Percentiles rank a stretch among this genome's conserved stretches.
Evolutionary conservation across 2,797 vertebrate species (phyloP).

Genomic region (Neopelma chrysocephalum): DNA sequence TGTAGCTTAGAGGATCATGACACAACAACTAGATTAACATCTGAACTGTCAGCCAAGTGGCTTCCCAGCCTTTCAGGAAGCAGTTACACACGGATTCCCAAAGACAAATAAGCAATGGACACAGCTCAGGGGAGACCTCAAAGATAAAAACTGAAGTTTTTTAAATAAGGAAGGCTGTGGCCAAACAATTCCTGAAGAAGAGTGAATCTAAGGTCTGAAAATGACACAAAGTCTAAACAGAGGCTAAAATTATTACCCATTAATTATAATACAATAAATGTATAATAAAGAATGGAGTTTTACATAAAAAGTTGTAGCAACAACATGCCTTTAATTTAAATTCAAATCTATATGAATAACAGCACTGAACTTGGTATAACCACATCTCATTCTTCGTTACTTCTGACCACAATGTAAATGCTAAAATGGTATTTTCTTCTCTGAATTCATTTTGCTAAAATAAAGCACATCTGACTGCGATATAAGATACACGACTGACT

Average conservation of each 20-base stretch:
- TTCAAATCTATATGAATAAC: not conserved
- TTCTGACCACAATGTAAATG: not conserved
- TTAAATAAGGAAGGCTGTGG: not conserved
- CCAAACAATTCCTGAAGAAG: not conserved
- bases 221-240: not conserved
- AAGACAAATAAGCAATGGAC: not conserved
- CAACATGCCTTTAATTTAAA: not conserved
- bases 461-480: slow-evolving; percentile 42
- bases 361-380: not conserved
- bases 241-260: not conserved
- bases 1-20: not conserved
- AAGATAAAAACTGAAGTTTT: not conserved
- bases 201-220: not conserved
- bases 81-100: not conserved
- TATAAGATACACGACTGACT: slow-evolving; percentile 57
- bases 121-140: not conserved
- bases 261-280: not conserved
- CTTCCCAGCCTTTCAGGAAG: not conserved
- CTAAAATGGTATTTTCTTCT: not conserved
- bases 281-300: not conserved
- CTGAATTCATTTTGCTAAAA: not conserved
- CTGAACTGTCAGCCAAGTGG: not conserved
- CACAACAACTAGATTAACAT: not conserved
- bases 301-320: not conserved
- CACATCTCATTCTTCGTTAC: not conserved